These are phyloP conservation scores for Brachionus plicatilis DNA, from an alignment of 1,140 invertebrate genomes.

Conservation along the genomic window DNA sequence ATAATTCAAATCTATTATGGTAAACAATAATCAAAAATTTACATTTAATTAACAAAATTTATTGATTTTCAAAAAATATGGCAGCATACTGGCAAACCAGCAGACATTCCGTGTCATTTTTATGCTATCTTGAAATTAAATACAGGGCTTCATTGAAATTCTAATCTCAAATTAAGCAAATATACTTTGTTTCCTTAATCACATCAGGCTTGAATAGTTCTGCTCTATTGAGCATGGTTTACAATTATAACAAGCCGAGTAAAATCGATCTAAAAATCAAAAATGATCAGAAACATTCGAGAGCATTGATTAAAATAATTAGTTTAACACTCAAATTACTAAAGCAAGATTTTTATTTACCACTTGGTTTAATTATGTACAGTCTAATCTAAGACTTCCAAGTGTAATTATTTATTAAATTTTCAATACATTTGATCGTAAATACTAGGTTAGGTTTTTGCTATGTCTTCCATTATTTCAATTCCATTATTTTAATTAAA, in stretches of 20 bases:
- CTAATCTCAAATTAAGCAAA: neutral
- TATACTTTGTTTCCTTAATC: neutral
- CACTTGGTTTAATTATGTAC: neutral
- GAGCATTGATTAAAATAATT: neutral
- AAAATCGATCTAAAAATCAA: neutral
- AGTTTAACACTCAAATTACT: neutral
- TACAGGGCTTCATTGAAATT: neutral
- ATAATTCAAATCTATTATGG: neutral
- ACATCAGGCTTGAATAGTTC: neutral
- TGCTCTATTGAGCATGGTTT: neutral
- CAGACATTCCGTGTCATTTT: neutral
- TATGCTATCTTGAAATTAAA: neutral
- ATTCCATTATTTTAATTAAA: neutral
- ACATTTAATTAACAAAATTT: slow-evolving; percentile 3
- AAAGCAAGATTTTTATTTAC: neutral
- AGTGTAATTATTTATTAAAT: neutral
- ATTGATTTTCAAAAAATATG: neutral
- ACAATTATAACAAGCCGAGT: neutral
- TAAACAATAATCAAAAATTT: neutral
- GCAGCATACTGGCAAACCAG: neutral
- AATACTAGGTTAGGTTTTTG: neutral
- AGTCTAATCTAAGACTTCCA: neutral
- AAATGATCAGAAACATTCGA: neutral
- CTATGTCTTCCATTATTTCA: neutral
- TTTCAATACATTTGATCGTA: neutral